These are phyloP conservation scores for Nudaria mundana DNA, from an alignment of 2,888 invertebrate species.

Conservation along the genomic window DNA sequence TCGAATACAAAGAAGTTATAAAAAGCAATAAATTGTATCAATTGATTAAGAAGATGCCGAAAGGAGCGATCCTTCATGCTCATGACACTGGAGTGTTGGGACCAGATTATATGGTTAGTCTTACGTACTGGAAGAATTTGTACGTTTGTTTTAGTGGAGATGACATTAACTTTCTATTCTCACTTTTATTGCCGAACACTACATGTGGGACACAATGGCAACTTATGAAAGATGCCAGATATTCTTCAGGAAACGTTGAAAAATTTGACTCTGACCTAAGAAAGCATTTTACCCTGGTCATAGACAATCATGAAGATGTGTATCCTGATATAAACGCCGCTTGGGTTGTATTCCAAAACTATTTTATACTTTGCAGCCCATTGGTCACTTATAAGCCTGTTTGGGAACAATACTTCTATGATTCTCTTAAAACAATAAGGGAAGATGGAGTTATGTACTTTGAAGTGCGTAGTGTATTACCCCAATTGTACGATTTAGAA, in stretches of 20 bases:
- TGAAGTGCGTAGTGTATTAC: constrained; percentile 84
- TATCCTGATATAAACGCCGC: constrained; percentile 81
- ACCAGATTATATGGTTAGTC: constrained; percentile 81
- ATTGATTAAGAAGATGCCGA: constrained; percentile 85
- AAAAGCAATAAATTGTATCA: constrained; percentile 83
- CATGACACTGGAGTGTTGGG: constrained; percentile 85
- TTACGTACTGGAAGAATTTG: constrained; percentile 83
- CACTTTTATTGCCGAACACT: constrained; percentile 38
- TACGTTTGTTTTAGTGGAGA: constrained; percentile 72
- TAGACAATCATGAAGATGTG: constrained; percentile 62
- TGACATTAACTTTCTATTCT: constrained; percentile 50
- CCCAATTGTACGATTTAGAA: constrained; percentile 84
- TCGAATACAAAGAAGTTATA: constrained; percentile 81
- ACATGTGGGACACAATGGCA: constrained; percentile 67
- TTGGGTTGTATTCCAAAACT: constrained; percentile 81
- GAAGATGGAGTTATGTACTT: constrained; percentile 87
- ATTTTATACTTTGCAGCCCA: constrained; percentile 75
- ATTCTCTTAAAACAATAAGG: constrained; percentile 82
- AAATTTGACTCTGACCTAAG: constrained; percentile 78
- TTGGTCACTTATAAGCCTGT: constrained; percentile 83
- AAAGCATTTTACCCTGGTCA: constrained; percentile 78
- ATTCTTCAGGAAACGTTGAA: constrained; percentile 61
- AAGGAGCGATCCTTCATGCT: constrained; percentile 86
- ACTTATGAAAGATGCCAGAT: constrained; percentile 70
- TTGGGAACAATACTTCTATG: constrained; percentile 84